Conservation (phyloP, 2,113 vertebrate genomes). For the Cariama cristata region DNA sequence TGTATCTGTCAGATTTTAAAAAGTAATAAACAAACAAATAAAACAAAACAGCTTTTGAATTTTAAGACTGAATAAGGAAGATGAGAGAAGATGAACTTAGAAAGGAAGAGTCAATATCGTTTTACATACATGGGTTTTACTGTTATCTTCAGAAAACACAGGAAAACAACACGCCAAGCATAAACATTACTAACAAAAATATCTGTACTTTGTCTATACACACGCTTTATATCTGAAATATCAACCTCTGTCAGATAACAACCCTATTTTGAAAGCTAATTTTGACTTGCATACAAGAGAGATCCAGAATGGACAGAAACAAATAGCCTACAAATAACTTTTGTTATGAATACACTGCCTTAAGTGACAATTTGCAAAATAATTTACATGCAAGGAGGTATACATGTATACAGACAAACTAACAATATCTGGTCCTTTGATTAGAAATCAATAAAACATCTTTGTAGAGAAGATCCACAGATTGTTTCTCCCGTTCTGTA, state of each 20-base stretch:
- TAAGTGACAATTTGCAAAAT: neutral
- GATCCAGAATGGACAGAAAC: neutral
- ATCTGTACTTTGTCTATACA: neutral
- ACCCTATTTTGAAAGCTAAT: neutral
- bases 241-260: neutral
- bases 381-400: neutral
- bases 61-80: neutral
- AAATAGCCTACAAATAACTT: neutral
- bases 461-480: neutral
- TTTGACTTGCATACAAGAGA: neutral
- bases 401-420: neutral
- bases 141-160: neutral
- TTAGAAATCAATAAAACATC: neutral
- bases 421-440: neutral
- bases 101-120: neutral
- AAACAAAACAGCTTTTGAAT: neutral
- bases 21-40: neutral
- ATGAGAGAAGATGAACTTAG: rapidly evolving
- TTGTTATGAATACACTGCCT: neutral
- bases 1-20: neutral
- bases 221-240: neutral
- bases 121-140: neutral
- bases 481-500: neutral
- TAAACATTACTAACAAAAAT: neutral
- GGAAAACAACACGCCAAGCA: neutral